Percentiles rank a stretch among this genome's conserved stretches.
phyloP scores from a whole-genome alignment of 2,797 vertebrate genomes.

The Molossus molossus region DNA sequence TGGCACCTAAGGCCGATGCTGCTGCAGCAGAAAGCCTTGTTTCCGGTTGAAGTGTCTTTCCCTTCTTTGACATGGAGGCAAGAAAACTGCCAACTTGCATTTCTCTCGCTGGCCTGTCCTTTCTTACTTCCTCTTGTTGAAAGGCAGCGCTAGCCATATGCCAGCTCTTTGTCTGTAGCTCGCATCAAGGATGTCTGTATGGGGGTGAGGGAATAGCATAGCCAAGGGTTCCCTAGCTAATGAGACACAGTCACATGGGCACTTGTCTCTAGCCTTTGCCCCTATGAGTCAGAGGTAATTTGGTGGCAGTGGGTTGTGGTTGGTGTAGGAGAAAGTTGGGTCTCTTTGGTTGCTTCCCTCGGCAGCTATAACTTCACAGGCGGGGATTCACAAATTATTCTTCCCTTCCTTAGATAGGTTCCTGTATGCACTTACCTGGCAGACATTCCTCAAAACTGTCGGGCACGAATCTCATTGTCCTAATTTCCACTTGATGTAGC shows the following conservation, averaged over 20 bases:
- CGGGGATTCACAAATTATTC: not conserved
- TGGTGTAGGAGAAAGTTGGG: not conserved
- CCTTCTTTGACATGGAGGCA: not conserved
- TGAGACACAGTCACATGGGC: not conserved
- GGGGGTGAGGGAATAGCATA: rapidly evolving
- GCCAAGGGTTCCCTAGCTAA: not conserved
- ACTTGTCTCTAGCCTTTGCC: not conserved
- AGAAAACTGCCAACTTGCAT: not conserved
- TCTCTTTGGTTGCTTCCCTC: not conserved
- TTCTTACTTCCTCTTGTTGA: not conserved
- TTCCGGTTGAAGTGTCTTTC: not conserved
- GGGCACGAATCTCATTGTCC: not conserved
- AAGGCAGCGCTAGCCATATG: not conserved
- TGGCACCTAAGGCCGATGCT: not conserved
- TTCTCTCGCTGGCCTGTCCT: not conserved
- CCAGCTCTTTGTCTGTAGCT: not conserved
- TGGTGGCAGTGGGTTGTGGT: not conserved
- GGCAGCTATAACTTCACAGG: not conserved
- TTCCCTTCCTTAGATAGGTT: conserved; percentile 1
- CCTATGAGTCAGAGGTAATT: not conserved
- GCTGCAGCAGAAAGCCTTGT: not conserved
- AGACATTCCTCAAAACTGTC: not conserved
- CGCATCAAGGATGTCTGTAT: not conserved
- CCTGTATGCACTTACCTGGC: not conserved
- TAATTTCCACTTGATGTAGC: conserved; percentile 10